phyloP scores from a whole-genome alignment of 2,113 vertebrate genomes.

The Ariopsis seemanni region DNA sequence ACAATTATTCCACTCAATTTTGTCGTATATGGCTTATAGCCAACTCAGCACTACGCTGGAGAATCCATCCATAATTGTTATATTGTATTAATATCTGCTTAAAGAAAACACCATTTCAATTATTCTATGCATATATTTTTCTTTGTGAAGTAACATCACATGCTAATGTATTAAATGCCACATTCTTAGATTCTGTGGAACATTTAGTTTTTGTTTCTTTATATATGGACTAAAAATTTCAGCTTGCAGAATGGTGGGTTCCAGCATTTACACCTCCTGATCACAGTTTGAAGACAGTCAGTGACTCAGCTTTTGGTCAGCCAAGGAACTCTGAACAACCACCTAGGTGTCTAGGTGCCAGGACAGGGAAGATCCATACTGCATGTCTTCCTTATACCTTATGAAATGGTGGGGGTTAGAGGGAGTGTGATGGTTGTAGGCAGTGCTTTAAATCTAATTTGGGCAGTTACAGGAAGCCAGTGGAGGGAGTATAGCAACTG shows the following conservation, averaged over 20 bases:
- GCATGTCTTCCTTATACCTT: neutral
- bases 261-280: neutral
- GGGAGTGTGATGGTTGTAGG: neutral
- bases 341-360: neutral
- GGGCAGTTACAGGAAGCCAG: neutral
- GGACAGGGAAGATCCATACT: neutral
- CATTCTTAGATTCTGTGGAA: neutral
- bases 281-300: neutral
- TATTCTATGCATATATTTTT: neutral
- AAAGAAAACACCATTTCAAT: neutral
- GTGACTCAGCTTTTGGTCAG: too few relatives aligned
- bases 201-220: neutral
- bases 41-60: too few relatives aligned
- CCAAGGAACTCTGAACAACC: neutral
- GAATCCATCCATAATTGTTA: too few relatives aligned
- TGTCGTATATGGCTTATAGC: too few relatives aligned
- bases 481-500: neutral
- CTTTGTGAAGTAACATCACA: neutral
- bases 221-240: neutral
- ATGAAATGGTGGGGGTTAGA: neutral
- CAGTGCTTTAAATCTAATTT: neutral
- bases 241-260: neutral
- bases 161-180: too few relatives aligned
- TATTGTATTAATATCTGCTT: too few relatives aligned
- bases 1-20: too few relatives aligned